phyloP scores from a whole-genome alignment of 2,797 vertebrate species.

The Gouania willdenowi region DNA sequence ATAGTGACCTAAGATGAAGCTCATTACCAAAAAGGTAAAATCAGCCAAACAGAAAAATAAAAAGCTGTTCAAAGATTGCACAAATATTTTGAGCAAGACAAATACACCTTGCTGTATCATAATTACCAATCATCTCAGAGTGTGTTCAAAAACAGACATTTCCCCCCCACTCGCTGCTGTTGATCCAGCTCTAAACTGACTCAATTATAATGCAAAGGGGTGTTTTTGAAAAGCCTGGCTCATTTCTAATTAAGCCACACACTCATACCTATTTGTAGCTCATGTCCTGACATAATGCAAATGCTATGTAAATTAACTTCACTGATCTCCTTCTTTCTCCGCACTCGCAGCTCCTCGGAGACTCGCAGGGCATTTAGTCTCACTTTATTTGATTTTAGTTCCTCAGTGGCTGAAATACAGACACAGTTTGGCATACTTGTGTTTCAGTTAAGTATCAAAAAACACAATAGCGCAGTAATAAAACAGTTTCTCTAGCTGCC shows the following conservation, averaged over 20 bases:
- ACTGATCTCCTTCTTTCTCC: constrained; percentile 75
- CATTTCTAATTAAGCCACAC: constrained; percentile 80
- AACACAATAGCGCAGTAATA: constrained; percentile 24
- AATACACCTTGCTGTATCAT: constrained; percentile 43
- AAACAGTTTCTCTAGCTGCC: constrained; percentile 34
- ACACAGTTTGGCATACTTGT: constrained; percentile 18
- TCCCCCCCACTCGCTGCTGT: constrained; percentile 47
- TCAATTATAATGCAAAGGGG: constrained; percentile 77
- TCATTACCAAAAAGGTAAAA: no score
- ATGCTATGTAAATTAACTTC: constrained; percentile 78
- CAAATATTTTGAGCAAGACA: constrained; percentile 21
- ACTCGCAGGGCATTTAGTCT: constrained; percentile 66
- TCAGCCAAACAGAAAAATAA: no score
- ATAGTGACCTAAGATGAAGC: no score
- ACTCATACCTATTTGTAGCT: constrained; percentile 82
- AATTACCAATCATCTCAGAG: constrained; percentile 68
- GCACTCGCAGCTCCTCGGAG: constrained; percentile 66
- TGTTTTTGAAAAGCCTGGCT: constrained; percentile 76
- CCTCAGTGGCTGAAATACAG: constrained; percentile 55
- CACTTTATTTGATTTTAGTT: constrained; percentile 66
- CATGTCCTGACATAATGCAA: constrained; percentile 81
- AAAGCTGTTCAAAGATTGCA: constrained; percentile 20
- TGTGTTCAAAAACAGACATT: constrained; percentile 60
- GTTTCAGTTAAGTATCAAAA: constrained; percentile 29
- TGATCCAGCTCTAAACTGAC: constrained; percentile 60